phyloP scores from a whole-genome alignment of 2,888 invertebrate genomes.

The Mellilla xanthometata region DNA sequence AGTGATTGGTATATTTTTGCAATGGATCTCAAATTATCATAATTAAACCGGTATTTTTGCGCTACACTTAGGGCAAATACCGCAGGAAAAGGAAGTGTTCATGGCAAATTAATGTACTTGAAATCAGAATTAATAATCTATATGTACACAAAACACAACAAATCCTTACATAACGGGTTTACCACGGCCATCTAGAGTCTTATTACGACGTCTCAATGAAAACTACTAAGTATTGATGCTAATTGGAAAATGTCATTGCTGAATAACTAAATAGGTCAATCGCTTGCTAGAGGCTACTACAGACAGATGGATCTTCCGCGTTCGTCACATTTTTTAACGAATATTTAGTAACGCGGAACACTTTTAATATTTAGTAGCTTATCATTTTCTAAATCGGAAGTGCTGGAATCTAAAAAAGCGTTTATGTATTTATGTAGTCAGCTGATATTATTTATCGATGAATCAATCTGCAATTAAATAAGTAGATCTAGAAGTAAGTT shows the following conservation, averaged over 20 bases:
- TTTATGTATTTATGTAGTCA: too few species aligned
- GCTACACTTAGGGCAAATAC: not conserved
- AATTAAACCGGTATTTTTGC: too few species aligned
- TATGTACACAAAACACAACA: not conserved
- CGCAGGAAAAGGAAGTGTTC: slow-evolving; percentile 5
- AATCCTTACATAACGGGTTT: slow-evolving; percentile 12
- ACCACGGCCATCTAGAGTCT: slow-evolving; percentile 14
- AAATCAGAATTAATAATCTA: not conserved
- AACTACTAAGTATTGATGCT: slow-evolving; percentile 4
- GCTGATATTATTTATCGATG: too few species aligned
- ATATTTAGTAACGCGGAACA: too few species aligned
- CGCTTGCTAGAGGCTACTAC: slow-evolving; percentile 3
- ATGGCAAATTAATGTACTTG: not conserved
- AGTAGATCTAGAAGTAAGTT: too few species aligned
- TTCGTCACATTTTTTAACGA: not conserved
- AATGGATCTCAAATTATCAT: too few species aligned
- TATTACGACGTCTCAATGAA: slow-evolving; percentile 15
- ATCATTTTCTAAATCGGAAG: too few species aligned
- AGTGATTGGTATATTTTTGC: too few species aligned
- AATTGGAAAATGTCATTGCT: slow-evolving; percentile 6
- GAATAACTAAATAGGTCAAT: slow-evolving; percentile 10
- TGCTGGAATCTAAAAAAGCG: too few species aligned
- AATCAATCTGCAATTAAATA: too few species aligned
- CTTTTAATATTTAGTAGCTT: too few species aligned
- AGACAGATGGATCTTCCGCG: slow-evolving; percentile 2